Evolutionary conservation across 2,113 vertebrate genomes (phyloP).

Genomic region (Colistium nudipinnis): DNA sequence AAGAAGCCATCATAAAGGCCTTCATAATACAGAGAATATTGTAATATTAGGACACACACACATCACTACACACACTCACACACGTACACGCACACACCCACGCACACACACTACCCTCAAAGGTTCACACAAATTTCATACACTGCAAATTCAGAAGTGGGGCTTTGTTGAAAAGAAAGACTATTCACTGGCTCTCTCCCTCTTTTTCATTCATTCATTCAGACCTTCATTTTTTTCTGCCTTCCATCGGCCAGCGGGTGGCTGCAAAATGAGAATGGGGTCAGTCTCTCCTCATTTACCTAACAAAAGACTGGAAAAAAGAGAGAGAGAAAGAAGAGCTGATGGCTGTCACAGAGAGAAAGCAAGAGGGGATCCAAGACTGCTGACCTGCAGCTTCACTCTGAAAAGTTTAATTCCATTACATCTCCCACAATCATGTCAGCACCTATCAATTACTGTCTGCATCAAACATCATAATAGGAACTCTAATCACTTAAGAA

Average conservation of each 20-base stretch:
- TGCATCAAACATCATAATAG: constrained; percentile 44
- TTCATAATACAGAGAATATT: constrained; percentile 9
- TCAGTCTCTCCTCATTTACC: constrained; percentile 71
- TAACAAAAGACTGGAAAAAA: constrained; percentile 69
- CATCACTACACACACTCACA: no score
- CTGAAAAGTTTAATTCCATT: constrained; percentile 65
- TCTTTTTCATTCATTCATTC: constrained; percentile 61
- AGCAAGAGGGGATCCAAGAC: constrained; percentile 55
- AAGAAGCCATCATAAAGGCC: not conserved
- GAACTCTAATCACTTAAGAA: constrained; percentile 41
- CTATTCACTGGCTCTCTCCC: constrained; percentile 39
- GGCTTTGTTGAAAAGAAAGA: constrained; percentile 32
- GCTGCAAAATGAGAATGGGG: constrained; percentile 67
- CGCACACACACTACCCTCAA: constrained; percentile 6
- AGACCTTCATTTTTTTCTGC: constrained; percentile 57
- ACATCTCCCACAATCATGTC: constrained; percentile 64
- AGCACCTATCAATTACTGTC: constrained; percentile 68
- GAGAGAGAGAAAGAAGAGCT: constrained; percentile 62
- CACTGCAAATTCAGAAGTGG: constrained; percentile 36
- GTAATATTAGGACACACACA: constrained; percentile 4
- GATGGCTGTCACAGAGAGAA: constrained; percentile 60
- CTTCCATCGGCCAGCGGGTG: constrained; percentile 59
- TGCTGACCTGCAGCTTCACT: constrained; percentile 59
- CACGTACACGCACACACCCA: not conserved
- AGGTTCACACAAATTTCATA: constrained; percentile 25